These are phyloP conservation scores for Zoanthus sociatus DNA, from an alignment of 92 coral and sea anemone species.

Conservation along the genomic window DNA sequence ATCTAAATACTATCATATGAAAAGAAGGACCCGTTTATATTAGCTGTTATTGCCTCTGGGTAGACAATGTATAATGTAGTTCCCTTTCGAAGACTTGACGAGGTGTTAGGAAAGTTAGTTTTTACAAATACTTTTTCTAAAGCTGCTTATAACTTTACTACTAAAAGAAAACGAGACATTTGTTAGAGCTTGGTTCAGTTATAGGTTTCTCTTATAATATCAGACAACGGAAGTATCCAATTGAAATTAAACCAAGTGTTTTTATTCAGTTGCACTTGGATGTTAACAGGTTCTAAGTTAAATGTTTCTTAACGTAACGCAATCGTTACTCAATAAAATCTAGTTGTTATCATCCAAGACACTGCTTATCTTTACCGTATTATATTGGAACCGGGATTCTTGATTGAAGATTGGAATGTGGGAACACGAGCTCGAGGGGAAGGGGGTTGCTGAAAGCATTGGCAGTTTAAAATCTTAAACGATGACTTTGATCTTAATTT, in stretches of 20 bases:
- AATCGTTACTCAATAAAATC: neutral
- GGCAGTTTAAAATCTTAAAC: neutral
- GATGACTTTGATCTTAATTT: neutral
- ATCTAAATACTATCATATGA: slow-evolving; percentile 4
- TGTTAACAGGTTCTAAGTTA: neutral
- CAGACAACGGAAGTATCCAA: neutral
- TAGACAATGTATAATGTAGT: neutral
- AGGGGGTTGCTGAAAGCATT: neutral
- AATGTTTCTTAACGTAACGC: neutral
- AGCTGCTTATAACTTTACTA: neutral
- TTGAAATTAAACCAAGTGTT: neutral
- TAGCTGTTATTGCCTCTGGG: neutral
- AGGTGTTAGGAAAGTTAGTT: neutral
- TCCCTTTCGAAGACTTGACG: neutral
- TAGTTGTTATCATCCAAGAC: neutral
- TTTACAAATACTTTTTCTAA: neutral
- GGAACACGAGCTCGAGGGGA: neutral
- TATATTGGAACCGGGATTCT: neutral
- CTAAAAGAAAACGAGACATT: neutral
- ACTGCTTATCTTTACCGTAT: neutral
- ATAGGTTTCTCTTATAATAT: neutral
- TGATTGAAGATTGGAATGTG: neutral
- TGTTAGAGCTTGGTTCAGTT: neutral
- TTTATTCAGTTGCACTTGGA: neutral
- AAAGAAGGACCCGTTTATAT: neutral